These are phyloP conservation scores for Sinocyclocheilus rhinocerous DNA, from an alignment of 2,113 vertebrate genomes.

Conservation along the genomic window DNA sequence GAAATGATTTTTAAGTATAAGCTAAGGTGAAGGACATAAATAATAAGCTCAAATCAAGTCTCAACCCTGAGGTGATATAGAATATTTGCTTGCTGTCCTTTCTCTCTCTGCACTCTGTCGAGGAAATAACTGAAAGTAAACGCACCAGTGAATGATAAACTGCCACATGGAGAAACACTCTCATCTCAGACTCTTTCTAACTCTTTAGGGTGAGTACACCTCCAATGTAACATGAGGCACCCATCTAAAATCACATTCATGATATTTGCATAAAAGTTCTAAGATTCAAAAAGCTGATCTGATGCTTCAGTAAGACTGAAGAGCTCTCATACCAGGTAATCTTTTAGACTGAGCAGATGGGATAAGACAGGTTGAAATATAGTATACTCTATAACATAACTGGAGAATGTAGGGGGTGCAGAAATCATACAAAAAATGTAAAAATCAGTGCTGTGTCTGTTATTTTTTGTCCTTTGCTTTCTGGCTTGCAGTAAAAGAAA, in stretches of 20 bases:
- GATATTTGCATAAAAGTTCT: background rate
- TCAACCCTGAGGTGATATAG: conserved; percentile 11
- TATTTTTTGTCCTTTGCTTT: background rate
- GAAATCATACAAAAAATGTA: background rate
- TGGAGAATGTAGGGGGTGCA: background rate
- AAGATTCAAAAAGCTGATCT: background rate
- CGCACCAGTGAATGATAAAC: background rate
- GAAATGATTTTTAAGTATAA: background rate
- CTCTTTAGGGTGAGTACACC: background rate
- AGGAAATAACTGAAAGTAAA: background rate
- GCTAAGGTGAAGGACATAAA: background rate
- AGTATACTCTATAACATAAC: background rate
- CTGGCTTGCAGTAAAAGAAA: background rate
- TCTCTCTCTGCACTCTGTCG: background rate
- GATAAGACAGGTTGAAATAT: background rate
- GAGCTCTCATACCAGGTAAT: background rate
- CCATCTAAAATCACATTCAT: background rate
- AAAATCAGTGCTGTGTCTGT: background rate
- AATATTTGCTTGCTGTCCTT: background rate
- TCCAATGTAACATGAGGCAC: background rate
- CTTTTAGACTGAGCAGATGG: background rate
- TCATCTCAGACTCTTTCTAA: background rate
- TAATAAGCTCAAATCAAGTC: background rate
- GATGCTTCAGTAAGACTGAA: background rate
- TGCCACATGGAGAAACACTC: background rate